Evolutionary conservation across 2,113 vertebrate genomes (phyloP).

Genomic region (Tetraodon nigroviridis): DNA sequence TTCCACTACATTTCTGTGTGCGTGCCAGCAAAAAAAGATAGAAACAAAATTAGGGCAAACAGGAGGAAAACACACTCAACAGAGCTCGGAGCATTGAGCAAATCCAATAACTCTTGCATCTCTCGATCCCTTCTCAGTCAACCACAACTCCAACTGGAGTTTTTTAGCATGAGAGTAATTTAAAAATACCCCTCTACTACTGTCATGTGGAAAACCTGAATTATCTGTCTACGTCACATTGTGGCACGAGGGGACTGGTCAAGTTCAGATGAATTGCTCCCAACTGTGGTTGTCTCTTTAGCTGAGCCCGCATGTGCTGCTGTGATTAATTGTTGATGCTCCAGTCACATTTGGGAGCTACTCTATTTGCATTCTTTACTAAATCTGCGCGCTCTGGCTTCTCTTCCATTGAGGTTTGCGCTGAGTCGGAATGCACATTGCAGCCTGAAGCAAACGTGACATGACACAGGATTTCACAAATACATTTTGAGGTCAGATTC

Average conservation of each 20-base stretch:
- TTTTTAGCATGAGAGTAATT: conserved; percentile 54
- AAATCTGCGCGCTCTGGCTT: conserved; percentile 9
- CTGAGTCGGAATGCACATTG: conserved; percentile 10
- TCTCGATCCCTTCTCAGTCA: conserved; percentile 72
- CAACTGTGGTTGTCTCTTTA: conserved; percentile 16
- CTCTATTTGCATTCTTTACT: conserved; percentile 9
- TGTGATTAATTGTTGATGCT: conserved; percentile 7
- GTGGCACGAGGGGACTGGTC: conserved; percentile 20
- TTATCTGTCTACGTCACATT: neutral
- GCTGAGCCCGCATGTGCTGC: neutral
- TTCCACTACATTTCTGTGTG: conserved; percentile 40
- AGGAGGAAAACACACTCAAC: conserved; percentile 43
- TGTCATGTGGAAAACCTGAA: conserved; percentile 32
- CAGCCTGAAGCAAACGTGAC: no score
- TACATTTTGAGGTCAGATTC: conserved; percentile 15
- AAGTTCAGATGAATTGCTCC: conserved; percentile 23
- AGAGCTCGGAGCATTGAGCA: conserved; percentile 52
- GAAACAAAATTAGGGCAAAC: conserved; percentile 61
- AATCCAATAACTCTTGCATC: conserved; percentile 69
- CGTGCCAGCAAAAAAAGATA: conserved; percentile 46
- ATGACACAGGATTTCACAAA: no score
- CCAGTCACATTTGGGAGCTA: conserved; percentile 1
- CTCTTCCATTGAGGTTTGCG: conserved; percentile 13
- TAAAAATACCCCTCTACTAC: conserved; percentile 17
- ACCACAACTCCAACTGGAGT: conserved; percentile 76